These are phyloP conservation scores for Papilio polyxenes DNA, from an alignment of 1,140 invertebrate genomes.

Conservation along the genomic window DNA sequence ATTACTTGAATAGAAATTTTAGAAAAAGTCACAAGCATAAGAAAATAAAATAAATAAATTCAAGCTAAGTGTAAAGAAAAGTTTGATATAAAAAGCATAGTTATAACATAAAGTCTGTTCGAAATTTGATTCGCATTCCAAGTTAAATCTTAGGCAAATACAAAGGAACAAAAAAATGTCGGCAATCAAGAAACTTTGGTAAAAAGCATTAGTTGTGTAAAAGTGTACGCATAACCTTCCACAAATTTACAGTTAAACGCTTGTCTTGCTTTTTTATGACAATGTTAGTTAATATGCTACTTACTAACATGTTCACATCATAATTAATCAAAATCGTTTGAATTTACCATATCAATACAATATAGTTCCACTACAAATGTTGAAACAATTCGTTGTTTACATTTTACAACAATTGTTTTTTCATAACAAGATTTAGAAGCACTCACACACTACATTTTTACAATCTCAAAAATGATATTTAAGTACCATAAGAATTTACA, in stretches of 20 bases:
- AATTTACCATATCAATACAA: too few relatives aligned
- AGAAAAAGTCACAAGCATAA: slow-evolving; percentile 15
- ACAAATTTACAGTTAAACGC: not conserved
- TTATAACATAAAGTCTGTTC: slow-evolving; percentile 21
- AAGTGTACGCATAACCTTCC: not conserved
- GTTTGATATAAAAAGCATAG: slow-evolving; percentile 1
- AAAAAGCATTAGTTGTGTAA: not conserved
- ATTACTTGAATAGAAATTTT: slow-evolving; percentile 19
- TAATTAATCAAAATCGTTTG: not conserved
- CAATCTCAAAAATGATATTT: too few relatives aligned
- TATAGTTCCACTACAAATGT: too few relatives aligned
- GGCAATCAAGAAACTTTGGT: not conserved
- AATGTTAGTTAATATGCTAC: not conserved
- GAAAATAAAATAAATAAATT: slow-evolving; percentile 17
- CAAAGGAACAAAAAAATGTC: not conserved
- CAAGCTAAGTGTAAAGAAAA: not conserved
- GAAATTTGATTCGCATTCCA: slow-evolving; percentile 15
- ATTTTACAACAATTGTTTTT: too few relatives aligned
- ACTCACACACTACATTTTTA: too few relatives aligned
- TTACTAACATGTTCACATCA: not conserved
- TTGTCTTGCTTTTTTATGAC: not conserved
- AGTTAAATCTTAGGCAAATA: not conserved
- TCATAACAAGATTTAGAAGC: too few relatives aligned
- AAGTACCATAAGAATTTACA: too few relatives aligned
- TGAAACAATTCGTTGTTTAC: too few relatives aligned